These are phyloP conservation scores for Buceros bicornis DNA, from an alignment of 2,797 vertebrate genomes.

Conservation along the genomic window DNA sequence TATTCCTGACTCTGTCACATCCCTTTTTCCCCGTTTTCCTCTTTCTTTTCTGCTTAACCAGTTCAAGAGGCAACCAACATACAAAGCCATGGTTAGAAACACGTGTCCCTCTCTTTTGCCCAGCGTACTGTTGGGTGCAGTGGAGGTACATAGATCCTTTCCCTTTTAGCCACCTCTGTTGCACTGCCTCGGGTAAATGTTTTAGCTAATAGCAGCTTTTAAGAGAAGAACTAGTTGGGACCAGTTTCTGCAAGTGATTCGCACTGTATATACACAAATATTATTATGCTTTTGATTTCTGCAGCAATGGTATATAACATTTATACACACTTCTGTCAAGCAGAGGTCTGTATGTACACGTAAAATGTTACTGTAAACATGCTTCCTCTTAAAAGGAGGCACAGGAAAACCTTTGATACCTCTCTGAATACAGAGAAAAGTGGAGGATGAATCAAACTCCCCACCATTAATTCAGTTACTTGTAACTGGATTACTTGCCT, in stretches of 20 bases:
- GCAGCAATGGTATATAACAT: neutral
- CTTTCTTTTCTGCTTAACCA: neutral
- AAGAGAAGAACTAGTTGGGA: neutral
- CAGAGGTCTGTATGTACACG: neutral
- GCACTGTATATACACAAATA: neutral
- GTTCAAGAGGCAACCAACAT: neutral
- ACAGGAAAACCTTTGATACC: neutral
- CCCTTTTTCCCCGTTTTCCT: neutral
- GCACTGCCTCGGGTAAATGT: neutral
- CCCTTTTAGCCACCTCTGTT: neutral
- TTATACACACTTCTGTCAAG: neutral
- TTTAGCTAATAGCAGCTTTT: neutral
- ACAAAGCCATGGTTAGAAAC: neutral
- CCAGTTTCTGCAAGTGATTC: neutral
- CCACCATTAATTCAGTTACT: neutral
- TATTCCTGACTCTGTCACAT: neutral
- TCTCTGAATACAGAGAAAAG: neutral
- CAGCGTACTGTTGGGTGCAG: neutral
- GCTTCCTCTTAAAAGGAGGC: neutral
- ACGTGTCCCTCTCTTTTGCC: neutral
- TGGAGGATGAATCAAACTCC: neutral
- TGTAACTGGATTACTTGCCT: neutral
- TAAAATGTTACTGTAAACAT: neutral
- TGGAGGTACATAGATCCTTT: neutral
- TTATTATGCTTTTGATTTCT: neutral